Conservation (phyloP, 1,140 invertebrate genomes). For the Onthophagus taurus region DNA sequence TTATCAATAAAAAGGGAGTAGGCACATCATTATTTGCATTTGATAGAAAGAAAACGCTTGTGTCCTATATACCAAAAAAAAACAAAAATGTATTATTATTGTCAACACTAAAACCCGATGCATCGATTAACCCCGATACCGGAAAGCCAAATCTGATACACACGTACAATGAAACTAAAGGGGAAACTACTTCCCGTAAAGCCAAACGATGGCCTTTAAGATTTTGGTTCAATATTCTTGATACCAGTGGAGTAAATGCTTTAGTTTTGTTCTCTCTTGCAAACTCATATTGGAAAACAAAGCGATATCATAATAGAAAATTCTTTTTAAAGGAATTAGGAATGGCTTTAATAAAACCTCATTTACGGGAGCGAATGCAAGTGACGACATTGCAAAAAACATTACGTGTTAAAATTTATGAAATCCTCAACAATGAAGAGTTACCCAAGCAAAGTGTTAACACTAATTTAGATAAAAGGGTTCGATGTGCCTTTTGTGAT, state of each 20-base stretch:
- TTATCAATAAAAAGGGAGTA: conserved; percentile 2
- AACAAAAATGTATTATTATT: too few relatives aligned
- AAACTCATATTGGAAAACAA: background rate
- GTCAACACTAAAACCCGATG: too few relatives aligned
- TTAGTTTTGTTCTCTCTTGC: background rate
- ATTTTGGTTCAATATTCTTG: conserved; percentile 1
- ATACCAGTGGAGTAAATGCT: background rate
- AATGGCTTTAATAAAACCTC: conserved; percentile 1
- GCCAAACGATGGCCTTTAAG: conserved; percentile 15
- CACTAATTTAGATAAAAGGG: conserved; percentile 3
- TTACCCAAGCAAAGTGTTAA: background rate
- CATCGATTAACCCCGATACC: too few relatives aligned
- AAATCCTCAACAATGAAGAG: conserved; percentile 2
- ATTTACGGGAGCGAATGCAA: background rate
- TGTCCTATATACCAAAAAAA: conserved; percentile 4
- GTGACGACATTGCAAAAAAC: background rate
- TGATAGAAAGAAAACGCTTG: conserved; percentile 9
- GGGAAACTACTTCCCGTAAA: conserved; percentile 24
- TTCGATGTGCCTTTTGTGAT: background rate
- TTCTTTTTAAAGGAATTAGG: conserved; percentile 7
- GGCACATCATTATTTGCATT: conserved; percentile 7
- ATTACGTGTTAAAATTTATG: background rate
- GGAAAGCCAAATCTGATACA: too few relatives aligned
- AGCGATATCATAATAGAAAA: conserved; percentile 2
- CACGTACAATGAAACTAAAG: too few relatives aligned